These are phyloP conservation scores for Ondatra zibethicus DNA, from an alignment of 2,113 vertebrate species.

Conservation along the genomic window DNA sequence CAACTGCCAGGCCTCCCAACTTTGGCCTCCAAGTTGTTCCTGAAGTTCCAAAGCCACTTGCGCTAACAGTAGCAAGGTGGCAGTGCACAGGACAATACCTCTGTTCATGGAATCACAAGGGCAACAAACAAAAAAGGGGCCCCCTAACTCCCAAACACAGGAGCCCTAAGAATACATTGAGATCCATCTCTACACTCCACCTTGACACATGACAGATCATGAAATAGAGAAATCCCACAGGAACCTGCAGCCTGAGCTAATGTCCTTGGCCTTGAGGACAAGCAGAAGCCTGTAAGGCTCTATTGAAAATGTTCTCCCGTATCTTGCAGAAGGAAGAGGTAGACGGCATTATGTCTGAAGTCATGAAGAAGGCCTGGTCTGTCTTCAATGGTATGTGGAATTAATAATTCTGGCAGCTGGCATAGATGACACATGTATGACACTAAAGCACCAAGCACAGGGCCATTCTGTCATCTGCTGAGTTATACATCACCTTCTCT, in stretches of 20 bases:
- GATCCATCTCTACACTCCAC: not conserved
- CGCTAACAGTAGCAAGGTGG: not conserved
- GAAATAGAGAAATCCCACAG: not conserved
- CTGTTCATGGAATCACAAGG: not conserved
- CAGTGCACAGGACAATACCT: not conserved
- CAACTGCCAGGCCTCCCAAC: not conserved
- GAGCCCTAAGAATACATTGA: not conserved
- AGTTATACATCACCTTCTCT: not conserved
- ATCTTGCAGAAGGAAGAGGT: conserved; percentile 36
- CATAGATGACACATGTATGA: not conserved
- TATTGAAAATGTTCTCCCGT: not conserved
- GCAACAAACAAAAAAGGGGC: not conserved
- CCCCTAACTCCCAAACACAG: not conserved
- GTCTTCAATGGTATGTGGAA: not conserved
- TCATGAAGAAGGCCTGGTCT: not conserved
- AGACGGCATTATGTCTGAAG: not conserved
- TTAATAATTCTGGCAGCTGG: not conserved
- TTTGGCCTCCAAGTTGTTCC: not conserved
- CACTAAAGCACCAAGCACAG: not conserved
- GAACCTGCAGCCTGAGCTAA: not conserved
- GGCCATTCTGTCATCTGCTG: accelerated
- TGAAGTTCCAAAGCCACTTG: not conserved
- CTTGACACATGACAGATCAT: not conserved
- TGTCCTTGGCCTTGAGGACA: not conserved
- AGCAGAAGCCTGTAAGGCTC: too few relatives aligned